phyloP scores from a whole-genome alignment of 1,140 invertebrate species.

The Mamestra configurata region DNA sequence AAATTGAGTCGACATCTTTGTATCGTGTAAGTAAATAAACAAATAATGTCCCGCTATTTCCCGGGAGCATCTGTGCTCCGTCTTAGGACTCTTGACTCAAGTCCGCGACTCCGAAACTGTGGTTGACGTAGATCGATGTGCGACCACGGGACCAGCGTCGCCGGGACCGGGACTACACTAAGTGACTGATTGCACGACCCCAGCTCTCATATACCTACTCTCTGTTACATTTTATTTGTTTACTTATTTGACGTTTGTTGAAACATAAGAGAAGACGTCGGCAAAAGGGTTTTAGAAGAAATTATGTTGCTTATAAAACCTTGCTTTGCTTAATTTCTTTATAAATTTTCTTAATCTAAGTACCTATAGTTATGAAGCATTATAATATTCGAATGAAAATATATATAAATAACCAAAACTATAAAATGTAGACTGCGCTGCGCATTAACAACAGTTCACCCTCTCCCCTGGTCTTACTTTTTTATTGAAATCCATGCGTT shows the following conservation, averaged over 20 bases:
- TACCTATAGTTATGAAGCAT: no score
- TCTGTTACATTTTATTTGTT: slow-evolving; percentile 31
- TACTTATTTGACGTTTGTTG: background rate
- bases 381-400: no score
- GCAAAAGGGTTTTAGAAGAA: background rate
- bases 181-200: slow-evolving; percentile 74
- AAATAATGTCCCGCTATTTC: slow-evolving; percentile 4
- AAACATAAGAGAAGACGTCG: background rate
- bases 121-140: slow-evolving; percentile 77
- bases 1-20: no score
- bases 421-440: no score
- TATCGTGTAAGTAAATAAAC: slow-evolving; percentile 1
- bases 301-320: background rate
- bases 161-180: slow-evolving; percentile 61
- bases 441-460: no score
- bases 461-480: no score
- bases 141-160: slow-evolving; percentile 64
- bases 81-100: slow-evolving; percentile 53
- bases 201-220: slow-evolving; percentile 46
- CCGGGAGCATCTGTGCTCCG: slow-evolving; percentile 31
- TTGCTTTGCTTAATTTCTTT: no score
- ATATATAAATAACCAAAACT: no score
- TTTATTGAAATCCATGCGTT: no score
- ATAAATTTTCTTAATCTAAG: no score
- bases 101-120: slow-evolving; percentile 66